Percentiles rank a stretch among this genome's conserved stretches.
These are phyloP conservation scores for Symphodus melops DNA, from an alignment of 2,113 vertebrate species.

Conservation along the genomic window DNA sequence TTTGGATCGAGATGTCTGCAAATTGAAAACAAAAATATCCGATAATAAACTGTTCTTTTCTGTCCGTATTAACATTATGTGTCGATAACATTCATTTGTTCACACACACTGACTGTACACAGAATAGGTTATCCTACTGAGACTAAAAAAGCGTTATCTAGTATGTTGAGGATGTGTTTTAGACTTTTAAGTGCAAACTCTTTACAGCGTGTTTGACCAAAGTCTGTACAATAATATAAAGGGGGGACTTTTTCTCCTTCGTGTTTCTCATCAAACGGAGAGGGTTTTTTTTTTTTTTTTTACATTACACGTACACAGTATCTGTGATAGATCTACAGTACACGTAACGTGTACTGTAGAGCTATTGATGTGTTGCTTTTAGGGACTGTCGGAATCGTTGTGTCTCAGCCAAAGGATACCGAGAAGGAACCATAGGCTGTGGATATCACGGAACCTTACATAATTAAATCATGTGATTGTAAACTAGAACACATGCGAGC, in stretches of 20 bases:
- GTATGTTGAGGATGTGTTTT: not conserved
- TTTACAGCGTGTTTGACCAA: not conserved
- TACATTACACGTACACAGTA: too few species aligned
- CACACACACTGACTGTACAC: conserved; percentile 34
- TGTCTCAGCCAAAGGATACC: too few species aligned
- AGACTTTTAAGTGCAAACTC: not conserved
- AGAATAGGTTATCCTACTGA: conserved; percentile 38
- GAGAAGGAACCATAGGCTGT: too few species aligned
- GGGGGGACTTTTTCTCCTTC: not conserved
- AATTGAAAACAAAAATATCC: conserved; percentile 31
- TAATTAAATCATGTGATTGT: too few species aligned
- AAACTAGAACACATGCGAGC: too few species aligned
- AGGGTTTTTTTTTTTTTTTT: too few species aligned
- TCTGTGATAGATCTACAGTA: too few species aligned
- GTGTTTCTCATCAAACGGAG: too few species aligned
- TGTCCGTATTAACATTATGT: conserved; percentile 45
- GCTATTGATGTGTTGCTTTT: too few species aligned
- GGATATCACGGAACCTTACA: too few species aligned
- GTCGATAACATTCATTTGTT: conserved; percentile 1
- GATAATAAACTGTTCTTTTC: conserved; percentile 43
- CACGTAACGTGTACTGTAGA: too few species aligned
- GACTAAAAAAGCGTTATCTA: conserved; percentile 29
- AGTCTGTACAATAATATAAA: not conserved
- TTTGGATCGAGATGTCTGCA: conserved; percentile 38
- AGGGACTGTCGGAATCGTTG: too few species aligned